Conservation (phyloP, 1,140 invertebrate genomes). For the Zophobas atratus region DNA sequence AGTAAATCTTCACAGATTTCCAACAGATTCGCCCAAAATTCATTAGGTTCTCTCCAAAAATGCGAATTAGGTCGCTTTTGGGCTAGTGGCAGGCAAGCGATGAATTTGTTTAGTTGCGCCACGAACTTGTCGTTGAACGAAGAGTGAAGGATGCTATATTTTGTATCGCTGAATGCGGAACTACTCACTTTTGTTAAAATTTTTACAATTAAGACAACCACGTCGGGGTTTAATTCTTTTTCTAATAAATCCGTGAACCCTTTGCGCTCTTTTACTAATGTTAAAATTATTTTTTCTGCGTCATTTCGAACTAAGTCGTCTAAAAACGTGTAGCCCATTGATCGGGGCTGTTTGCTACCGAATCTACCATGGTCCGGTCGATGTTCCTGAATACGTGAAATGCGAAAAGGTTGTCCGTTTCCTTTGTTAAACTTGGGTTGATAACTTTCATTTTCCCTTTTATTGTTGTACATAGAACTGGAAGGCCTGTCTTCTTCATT, state of each 20-base stretch:
- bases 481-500: no score
- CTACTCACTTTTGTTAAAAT: slow-evolving; percentile 48
- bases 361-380: not conserved
- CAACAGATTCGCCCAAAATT: slow-evolving; percentile 52
- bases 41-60: slow-evolving; percentile 54
- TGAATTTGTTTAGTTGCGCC: slow-evolving; percentile 44
- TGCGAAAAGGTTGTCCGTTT: no score
- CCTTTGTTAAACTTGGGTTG: no score
- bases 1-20: slow-evolving; percentile 13
- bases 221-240: slow-evolving; percentile 48
- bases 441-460: no score
- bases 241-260: slow-evolving; percentile 49
- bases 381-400: not conserved
- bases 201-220: slow-evolving; percentile 52
- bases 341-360: not conserved
- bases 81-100: slow-evolving; percentile 40
- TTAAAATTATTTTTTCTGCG: slow-evolving; percentile 49
- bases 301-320: slow-evolving; percentile 45
- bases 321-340: slow-evolving; percentile 43
- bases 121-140: slow-evolving; percentile 50
- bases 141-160: slow-evolving; percentile 38
- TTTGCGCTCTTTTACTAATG: slow-evolving; percentile 49
- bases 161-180: slow-evolving; percentile 44
- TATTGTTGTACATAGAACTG: no score
- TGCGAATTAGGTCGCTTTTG: slow-evolving; percentile 39